Base-by-base conservation (phyloP, 1,140 invertebrate species). In the Drosophila setifemur region DNA sequence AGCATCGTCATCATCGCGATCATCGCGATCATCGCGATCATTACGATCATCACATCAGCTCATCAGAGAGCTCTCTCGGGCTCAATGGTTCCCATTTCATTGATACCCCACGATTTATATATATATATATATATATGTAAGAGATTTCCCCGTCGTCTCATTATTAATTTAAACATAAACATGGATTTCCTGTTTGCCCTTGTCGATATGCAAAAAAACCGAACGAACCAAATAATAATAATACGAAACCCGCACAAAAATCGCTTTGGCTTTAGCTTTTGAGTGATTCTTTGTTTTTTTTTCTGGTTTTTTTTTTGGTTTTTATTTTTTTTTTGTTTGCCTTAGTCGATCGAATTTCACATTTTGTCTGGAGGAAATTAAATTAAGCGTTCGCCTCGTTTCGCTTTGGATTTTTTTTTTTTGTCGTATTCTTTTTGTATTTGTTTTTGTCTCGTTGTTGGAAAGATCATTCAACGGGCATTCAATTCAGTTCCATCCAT, bases 101-200 rank as follows among this genome's bases (percentile, higher is more conserved):
- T 83, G 79, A 83, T 85, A 83, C 71, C 69, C 63, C 42, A 58
- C 50, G 1, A 31, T 37, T 16, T 29, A 53, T 44, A n/a, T 60
- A 19, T 29, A 58, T 4, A 33, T 53, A 25, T 23, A 8, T 60
- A 8, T 63, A 26, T 64, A 31, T 21, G 4, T 63, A 7, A 52
- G 29, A 57, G 21, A 33, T 39, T 53, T 57, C 43, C 21, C 47
- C 31, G 50, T 60, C 42, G 49, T 67, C 49, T 78, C 73, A 69
- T 81, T 86, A 86, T 86, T 86, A 81, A 85, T 85, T 85, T 86
- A 87, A 85, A 73, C 79, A 85, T 85, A 85, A 85, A 85, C 79
- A 86, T 86, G 68, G 79, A 85, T 88, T 88, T 88, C 85, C 85
- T 88, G 85, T 88, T 67, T 73, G 73, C 69, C 74, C 50, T 64